These are phyloP conservation scores for Pseudomyrmex concolor DNA, from an alignment of 1,140 invertebrate species.

Conservation along the genomic window DNA sequence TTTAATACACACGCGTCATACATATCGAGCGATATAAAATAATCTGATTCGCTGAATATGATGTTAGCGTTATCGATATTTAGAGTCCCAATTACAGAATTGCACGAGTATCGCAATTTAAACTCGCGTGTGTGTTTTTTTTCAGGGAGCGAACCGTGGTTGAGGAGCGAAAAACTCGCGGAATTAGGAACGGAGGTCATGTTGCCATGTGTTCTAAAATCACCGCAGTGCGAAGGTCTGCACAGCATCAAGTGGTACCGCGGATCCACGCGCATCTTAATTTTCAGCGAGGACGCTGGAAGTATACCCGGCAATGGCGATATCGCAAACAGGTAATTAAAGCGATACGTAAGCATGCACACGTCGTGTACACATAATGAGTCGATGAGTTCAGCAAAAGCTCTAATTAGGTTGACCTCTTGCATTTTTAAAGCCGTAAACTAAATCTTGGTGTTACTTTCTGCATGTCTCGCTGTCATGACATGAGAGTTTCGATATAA, in stretches of 20 bases:
- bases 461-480: too few relatives aligned
- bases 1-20: not conserved
- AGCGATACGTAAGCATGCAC: not conserved
- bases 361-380: not conserved
- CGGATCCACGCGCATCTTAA: constrained; percentile 91
- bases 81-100: constrained; percentile 10
- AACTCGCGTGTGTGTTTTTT: constrained; percentile 68
- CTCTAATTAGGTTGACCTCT: too few relatives aligned
- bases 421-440: too few relatives aligned
- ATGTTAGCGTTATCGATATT: constrained; percentile 32
- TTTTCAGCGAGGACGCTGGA: constrained; percentile 91
- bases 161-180: constrained; percentile 81
- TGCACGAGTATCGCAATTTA: constrained; percentile 3
- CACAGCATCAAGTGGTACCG: constrained; percentile 97
- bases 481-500: too few relatives aligned
- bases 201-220: constrained; percentile 91
- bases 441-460: too few relatives aligned
- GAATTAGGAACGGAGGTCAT: constrained; percentile 89
- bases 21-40: not conserved
- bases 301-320: constrained; percentile 91
- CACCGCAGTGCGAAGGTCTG: constrained; percentile 91
- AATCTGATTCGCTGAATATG: constrained; percentile 3
- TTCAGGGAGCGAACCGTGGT: constrained; percentile 82
- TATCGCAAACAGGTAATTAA: constrained; percentile 89
- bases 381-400: too few relatives aligned